Conservation (phyloP, 92 coral and sea anemone genomes). For the Epizoanthus rinbou region DNA sequence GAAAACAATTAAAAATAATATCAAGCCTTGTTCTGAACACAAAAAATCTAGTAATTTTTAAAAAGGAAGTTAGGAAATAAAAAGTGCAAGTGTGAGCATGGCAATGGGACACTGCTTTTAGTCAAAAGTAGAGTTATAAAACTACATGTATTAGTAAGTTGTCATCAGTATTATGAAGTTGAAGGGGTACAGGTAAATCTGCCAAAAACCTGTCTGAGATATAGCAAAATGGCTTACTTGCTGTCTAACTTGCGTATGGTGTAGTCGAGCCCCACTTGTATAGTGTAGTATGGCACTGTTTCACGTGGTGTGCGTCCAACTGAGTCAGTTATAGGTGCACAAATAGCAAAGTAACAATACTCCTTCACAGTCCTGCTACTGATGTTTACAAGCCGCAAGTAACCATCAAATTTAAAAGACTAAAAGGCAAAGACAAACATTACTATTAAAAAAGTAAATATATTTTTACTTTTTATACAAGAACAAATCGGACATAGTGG, state of each 20-base stretch:
- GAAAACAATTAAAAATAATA: too few species aligned
- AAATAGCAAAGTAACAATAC: conserved; percentile 83
- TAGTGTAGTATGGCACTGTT: conserved; percentile 59
- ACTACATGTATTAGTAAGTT: too few species aligned
- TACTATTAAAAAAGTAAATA: neutral
- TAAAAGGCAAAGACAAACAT: neutral
- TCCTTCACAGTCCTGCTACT: conserved; percentile 55
- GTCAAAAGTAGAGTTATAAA: too few species aligned
- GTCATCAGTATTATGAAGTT: neutral
- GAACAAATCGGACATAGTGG: neutral
- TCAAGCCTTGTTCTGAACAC: too few species aligned
- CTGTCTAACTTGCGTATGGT: conserved; percentile 61
- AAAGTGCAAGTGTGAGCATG: too few species aligned
- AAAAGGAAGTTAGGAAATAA: too few species aligned
- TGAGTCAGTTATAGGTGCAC: conserved; percentile 62
- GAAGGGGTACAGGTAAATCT: neutral
- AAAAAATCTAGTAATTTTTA: too few species aligned
- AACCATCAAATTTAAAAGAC: conserved; percentile 84
- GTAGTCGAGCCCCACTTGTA: conserved; percentile 75
- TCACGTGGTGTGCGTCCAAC: conserved; percentile 63
- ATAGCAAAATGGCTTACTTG: conserved; percentile 50
- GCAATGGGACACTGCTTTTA: too few species aligned
- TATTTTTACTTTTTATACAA: neutral
- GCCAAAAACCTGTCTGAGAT: neutral
- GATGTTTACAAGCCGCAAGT: conserved; percentile 47